Conservation (phyloP, 2,113 vertebrate genomes). For the Anas platyrhynchos region DNA sequence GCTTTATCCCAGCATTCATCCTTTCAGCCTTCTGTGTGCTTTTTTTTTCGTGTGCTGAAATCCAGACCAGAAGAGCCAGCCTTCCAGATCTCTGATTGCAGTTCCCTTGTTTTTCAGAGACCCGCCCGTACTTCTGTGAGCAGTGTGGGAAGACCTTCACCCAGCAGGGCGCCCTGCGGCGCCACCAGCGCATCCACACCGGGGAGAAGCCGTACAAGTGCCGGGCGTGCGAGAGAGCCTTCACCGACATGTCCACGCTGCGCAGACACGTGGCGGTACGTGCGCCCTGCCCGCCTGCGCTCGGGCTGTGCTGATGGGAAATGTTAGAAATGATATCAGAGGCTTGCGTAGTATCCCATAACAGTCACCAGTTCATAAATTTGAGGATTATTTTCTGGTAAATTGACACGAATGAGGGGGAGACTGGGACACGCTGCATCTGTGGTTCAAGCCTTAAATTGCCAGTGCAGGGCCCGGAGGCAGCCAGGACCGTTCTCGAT, state of each 20-base stretch:
- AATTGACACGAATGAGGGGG: no score
- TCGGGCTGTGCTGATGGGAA: no score
- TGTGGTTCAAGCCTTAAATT: no score
- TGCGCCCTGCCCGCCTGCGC: not conserved
- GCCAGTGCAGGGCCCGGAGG: no score
- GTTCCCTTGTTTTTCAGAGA: slow-evolving; percentile 7
- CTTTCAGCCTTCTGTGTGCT: not conserved
- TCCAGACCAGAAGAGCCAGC: not conserved
- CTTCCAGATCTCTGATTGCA: accelerated
- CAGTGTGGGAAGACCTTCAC: slow-evolving; percentile 74
- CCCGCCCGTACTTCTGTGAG: slow-evolving; percentile 72
- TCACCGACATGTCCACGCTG: slow-evolving; percentile 74
- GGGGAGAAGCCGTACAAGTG: slow-evolving; percentile 74
- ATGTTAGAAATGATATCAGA: no score
- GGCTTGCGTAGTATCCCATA: no score
- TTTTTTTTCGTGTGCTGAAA: not conserved
- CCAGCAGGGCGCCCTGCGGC: slow-evolving; percentile 72
- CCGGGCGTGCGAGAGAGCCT: slow-evolving; percentile 66
- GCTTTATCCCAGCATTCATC: not conserved
- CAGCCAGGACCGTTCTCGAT: no score
- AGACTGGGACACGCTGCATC: no score
- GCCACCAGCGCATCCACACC: slow-evolving; percentile 74
- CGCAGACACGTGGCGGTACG: slow-evolving; percentile 67
- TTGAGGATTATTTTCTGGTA: no score
- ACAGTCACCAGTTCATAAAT: no score